Conservation (phyloP, 2,888 invertebrate species). For the Pyrocoelia pectoralis region DNA sequence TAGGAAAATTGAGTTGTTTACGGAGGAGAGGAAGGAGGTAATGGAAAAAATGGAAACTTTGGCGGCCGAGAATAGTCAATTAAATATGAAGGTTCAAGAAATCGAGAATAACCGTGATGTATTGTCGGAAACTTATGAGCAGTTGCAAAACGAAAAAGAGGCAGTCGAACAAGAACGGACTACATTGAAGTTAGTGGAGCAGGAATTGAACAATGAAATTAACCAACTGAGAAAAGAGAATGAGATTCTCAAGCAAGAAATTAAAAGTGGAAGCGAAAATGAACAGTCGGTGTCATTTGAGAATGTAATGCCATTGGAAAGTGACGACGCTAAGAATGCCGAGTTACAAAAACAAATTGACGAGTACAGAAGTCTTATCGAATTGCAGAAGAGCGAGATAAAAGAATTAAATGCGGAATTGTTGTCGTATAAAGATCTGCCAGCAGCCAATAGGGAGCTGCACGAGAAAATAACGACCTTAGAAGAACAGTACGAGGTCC, state of each 20-base stretch:
- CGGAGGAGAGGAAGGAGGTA: conserved; percentile 73
- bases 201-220: conserved; percentile 49
- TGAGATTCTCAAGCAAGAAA: conserved; percentile 55
- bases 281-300: conserved; percentile 24
- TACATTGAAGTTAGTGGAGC: conserved; percentile 18
- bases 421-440: conserved; percentile 33
- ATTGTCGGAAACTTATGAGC: conserved; percentile 58
- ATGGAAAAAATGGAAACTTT: conserved; percentile 73
- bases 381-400: conserved; percentile 47
- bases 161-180: conserved; percentile 60
- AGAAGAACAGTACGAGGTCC: conserved; percentile 43
- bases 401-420: conserved; percentile 41
- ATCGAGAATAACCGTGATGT: conserved; percentile 59
- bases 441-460: conserved; percentile 24
- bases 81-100: conserved; percentile 63
- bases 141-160: conserved; percentile 61
- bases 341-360: conserved; percentile 37
- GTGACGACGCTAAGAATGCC: conserved; percentile 9
- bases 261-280: conserved; percentile 55
- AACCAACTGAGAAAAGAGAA: conserved; percentile 55
- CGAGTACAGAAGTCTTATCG: conserved; percentile 43
- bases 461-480: conserved; percentile 26
- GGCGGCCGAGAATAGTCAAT: conserved; percentile 67
- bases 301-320: conserved; percentile 9
- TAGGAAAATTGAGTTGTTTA: conserved; percentile 73